Evolutionary conservation across 2,113 vertebrate species (phyloP).

Genomic region (Mugil cephalus): DNA sequence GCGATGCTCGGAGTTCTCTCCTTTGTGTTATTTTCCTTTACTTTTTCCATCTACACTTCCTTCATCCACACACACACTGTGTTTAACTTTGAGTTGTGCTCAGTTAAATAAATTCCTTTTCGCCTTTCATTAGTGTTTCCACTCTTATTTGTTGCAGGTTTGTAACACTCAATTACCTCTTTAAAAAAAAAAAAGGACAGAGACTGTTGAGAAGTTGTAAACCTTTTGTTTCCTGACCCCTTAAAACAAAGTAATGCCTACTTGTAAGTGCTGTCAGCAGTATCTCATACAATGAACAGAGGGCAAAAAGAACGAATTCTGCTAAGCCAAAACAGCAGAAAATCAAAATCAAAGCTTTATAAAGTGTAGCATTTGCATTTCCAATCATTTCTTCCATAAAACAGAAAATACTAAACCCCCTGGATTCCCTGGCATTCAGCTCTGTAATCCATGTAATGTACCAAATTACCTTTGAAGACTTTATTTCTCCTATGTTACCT

Average conservation of each 20-base stretch:
- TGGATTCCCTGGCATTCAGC: not conserved
- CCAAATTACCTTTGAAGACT: constrained; percentile 26
- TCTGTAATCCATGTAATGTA: constrained; percentile 10
- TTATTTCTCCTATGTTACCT: constrained; percentile 37
- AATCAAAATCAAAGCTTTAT: not conserved
- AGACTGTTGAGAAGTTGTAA: not conserved
- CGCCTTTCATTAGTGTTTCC: no score
- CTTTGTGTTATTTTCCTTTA: no score
- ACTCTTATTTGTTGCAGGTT: no score
- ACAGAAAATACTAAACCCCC: not conserved
- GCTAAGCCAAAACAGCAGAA: not conserved
- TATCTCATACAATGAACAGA: not conserved
- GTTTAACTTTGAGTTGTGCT: no score
- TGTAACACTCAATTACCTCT: not conserved
- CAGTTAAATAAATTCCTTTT: no score
- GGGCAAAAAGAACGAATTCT: not conserved
- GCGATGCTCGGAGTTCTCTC: no score
- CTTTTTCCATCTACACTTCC: no score
- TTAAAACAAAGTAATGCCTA: not conserved
- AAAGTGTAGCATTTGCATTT: not conserved
- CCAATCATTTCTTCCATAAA: not conserved
- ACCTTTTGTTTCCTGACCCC: constrained; percentile 1
- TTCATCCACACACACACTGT: no score
- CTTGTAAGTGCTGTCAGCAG: not conserved
- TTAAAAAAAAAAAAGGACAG: not conserved